phyloP scores from a whole-genome alignment of 30 jellyfish, hydroid and myxozoan genomes.

The Rhopilema esculentum region DNA sequence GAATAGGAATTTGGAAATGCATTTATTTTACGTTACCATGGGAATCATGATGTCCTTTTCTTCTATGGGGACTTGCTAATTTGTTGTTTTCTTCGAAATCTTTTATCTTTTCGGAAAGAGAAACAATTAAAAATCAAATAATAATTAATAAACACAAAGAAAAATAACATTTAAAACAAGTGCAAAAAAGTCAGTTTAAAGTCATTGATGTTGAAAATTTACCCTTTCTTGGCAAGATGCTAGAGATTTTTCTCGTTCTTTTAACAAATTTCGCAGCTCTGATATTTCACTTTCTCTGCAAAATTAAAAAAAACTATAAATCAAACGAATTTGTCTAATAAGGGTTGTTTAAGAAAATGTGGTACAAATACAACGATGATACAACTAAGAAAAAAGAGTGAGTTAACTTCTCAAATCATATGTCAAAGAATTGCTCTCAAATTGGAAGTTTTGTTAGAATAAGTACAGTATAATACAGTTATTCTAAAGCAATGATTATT shows the following conservation, averaged over 20 bases:
- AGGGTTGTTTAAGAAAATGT: no score
- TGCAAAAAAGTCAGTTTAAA: no score
- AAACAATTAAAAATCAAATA: not conserved
- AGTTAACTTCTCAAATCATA: no score
- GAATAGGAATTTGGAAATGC: no score
- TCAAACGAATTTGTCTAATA: no score
- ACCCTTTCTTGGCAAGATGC: conserved; percentile 60
- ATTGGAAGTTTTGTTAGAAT: no score
- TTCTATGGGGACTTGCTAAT: conserved; percentile 38
- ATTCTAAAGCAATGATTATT: no score
- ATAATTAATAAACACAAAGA: not conserved
- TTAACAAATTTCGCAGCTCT: conserved; percentile 62
- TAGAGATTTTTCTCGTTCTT: conserved; percentile 67
- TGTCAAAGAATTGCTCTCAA: no score
- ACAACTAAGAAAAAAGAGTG: no score
- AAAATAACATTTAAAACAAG: not conserved
- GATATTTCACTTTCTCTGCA: conserved; percentile 82
- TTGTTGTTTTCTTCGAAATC: conserved; percentile 76
- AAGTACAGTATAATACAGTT: no score
- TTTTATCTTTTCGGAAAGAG: conserved; percentile 39
- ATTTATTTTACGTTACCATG: conserved; percentile 26
- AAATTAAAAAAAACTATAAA: no score
- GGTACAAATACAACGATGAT: no score
- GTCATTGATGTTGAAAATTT: not conserved
- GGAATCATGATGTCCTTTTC: conserved; percentile 45